Evolutionary conservation across 1,140 invertebrate genomes (phyloP), one percentile per base, ranked within the genome.

Genomic region (Macrocentrus cingulum): DNA sequence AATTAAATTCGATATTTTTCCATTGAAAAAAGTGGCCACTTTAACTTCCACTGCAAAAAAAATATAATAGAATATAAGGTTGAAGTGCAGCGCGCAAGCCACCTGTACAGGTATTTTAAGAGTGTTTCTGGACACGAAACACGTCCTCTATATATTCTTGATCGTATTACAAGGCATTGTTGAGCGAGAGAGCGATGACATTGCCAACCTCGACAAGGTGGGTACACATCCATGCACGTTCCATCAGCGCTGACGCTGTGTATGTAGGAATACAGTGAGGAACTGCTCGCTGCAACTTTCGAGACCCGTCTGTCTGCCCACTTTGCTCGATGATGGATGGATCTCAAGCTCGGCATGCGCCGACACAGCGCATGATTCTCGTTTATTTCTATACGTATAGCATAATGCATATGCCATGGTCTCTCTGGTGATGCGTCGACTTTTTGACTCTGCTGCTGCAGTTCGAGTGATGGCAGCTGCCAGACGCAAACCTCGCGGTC

Each of bases 241-340:
- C 25, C 36, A 45, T 55, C 18, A 41, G 15, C 18, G 16, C 8
- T 44, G 13, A 44, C 19, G 13, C 20, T 44, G 42, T 44, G 42
- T 23, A n/a, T 29, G 25, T 29, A 29, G 4, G 4, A 5, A 29
- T 29, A 29, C 9, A 29, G 4, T 42, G 5, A 13, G 39, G 6
- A n/a, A 6, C 39, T 13, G 45, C 45, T 48, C 45, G 45, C 6
- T 50, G 25, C 15, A 58, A 61, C 32, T 61, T 58, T 61, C 22
- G 49, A 61, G 62, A 60, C 60, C 53, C 64, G 59, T 68, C 53
- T 57, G 61, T 64, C 66, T 64, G 58, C 37, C 65, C 68, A 65
- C 65, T 70, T 68, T 68, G 46, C 53, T 20, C 48, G 60, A 67
- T 71, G 69, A 71, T 71, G 63, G 68, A 70, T 70, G 67, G 62